These are phyloP conservation scores for Proales similis DNA, from an alignment of 1,140 invertebrate species.

Conservation along the genomic window DNA sequence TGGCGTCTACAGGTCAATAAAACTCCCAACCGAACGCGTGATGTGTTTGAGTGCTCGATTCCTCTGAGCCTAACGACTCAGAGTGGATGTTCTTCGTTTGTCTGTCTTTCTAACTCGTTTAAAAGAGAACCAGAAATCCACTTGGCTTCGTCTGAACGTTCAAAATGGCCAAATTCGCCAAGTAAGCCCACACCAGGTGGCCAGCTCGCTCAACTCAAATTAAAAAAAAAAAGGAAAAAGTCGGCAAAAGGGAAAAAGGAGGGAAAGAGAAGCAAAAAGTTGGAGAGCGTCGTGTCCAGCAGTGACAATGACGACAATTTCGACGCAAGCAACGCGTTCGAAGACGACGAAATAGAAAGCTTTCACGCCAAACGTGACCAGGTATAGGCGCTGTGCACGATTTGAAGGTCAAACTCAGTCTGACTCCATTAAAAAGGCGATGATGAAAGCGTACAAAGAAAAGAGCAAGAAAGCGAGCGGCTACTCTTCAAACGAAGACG, in stretches of 20 bases:
- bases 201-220: neutral
- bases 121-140: no score
- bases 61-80: no score
- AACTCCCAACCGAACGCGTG: no score
- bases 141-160: no score
- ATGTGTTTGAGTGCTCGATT: no score
- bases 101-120: no score
- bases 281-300: slow-evolving; percentile 5
- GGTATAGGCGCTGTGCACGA: slow-evolving; percentile 35
- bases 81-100: no score
- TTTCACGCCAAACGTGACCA: slow-evolving; percentile 38
- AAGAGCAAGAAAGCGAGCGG: slow-evolving; percentile 35
- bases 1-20: no score
- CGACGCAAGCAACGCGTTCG: slow-evolving; percentile 20
- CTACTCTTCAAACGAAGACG: slow-evolving; percentile 42
- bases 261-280: slow-evolving; percentile 28
- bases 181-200: no score
- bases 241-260: slow-evolving; percentile 14
- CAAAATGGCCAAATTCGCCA: no score
- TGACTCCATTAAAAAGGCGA: neutral
- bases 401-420: slow-evolving; percentile 32
- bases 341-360: slow-evolving; percentile 37
- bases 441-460: slow-evolving; percentile 38
- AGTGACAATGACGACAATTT: slow-evolving; percentile 23
- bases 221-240: slow-evolving; percentile 16